Evolutionary conservation across 2,797 vertebrate genomes (phyloP), one percentile per base, ranked within the genome.

Genomic region (Salarias fasciatus): DNA sequence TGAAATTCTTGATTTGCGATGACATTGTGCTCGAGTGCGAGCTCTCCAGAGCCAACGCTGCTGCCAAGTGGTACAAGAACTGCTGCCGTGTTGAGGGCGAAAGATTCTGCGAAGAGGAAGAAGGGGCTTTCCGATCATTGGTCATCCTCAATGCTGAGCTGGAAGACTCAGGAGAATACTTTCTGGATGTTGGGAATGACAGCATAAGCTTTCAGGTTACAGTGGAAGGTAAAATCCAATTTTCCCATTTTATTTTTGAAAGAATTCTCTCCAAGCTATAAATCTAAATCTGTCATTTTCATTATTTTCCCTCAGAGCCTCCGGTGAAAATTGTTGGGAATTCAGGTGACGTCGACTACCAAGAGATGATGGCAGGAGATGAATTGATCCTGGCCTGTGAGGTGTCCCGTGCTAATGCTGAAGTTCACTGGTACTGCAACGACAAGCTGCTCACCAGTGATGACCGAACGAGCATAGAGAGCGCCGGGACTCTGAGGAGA

Each of bases 341-440:
- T 82, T 91, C 92, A 8, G 77, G 47, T 9, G 84, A 90, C 35
- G 13, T 53, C 0, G 92, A 93, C 5, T 81, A 29, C 53, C 90
- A 89, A 74, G 88, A 70, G 15, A 92, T 95, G 92, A 58, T 63
- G 74, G 92, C 89, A 56, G 95, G 96, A 0, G 92, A 96, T 12
- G 95, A 97, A 53, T 88, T 99, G 36, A 93, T 94, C 79, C 82
- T 99, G 74, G 93, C 92, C 30, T 96, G 97, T 76, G 91, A 91
- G 49, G 91, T 99, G 71, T 98, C 96, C 0, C 91, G 94, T 0
- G 82, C 83, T 14, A 94, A 88, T 0, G 93, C 91, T 5, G 88
- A 92, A 0, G 94, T 95, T 61, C 93, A 93, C 76, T 99, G 97
- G 97, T 96, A 94, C 89, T 96, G 93, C 71, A 95, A 99, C 0